A percentile compares a stretch with the other conserved stretches of the same genome.
These are phyloP conservation scores for Megaceryle maxima DNA, from an alignment of 2,113 vertebrate genomes.

Conservation along the genomic window DNA sequence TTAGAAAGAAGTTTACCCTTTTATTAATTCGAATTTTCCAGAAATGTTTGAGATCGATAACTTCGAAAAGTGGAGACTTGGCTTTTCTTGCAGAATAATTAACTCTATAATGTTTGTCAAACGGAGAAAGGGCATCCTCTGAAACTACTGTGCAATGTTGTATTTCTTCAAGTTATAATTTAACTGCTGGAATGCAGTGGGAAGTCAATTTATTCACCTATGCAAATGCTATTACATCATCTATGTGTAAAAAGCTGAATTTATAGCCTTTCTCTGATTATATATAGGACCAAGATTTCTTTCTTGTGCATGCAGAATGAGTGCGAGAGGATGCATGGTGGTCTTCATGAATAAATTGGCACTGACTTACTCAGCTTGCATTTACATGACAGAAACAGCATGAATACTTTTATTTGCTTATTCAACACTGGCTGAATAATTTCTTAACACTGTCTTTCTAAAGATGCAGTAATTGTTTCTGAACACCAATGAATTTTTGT, in stretches of 20 bases:
- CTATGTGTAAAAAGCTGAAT: conserved; percentile 16
- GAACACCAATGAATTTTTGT: conserved; percentile 16
- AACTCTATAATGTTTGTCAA: background rate
- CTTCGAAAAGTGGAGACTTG: background rate
- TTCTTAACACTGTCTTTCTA: conserved; percentile 75
- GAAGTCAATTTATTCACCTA: conserved; percentile 13
- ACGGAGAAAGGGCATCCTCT: background rate
- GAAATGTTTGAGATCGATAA: background rate
- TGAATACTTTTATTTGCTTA: conserved; percentile 77
- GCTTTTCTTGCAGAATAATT: background rate
- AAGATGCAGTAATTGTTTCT: conserved; percentile 77
- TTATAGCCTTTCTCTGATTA: conserved; percentile 26
- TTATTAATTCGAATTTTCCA: background rate
- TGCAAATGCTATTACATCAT: conserved; percentile 22
- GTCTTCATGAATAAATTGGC: conserved; percentile 63
- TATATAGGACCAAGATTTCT: conserved; percentile 17
- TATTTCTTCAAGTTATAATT: conserved; percentile 41
- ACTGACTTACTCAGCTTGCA: conserved; percentile 71
- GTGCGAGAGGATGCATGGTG: conserved; percentile 72
- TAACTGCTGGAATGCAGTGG: conserved; percentile 44
- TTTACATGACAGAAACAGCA: conserved; percentile 70
- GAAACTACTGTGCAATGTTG: conserved; percentile 1
- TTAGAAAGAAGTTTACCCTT: background rate
- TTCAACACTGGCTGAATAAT: conserved; percentile 74
- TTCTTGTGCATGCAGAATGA: conserved; percentile 72